A percentile compares a stretch with the other conserved stretches of the same genome.
These are phyloP conservation scores for Papilio polytes DNA, from an alignment of 1,140 invertebrate species.

Conservation along the genomic window DNA sequence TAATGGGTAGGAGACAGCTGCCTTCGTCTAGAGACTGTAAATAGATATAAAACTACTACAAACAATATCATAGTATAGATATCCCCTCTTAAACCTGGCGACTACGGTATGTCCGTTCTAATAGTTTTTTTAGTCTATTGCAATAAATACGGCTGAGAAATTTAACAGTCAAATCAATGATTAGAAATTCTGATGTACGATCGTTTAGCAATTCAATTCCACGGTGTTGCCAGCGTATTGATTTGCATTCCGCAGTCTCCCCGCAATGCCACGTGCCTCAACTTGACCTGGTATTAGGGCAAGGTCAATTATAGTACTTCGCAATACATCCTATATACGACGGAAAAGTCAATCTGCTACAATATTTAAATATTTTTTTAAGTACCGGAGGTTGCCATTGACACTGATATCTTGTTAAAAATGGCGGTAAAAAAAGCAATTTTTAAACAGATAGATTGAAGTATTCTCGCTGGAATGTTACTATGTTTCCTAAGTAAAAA, in stretches of 20 bases:
- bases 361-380: neutral
- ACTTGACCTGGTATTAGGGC: constrained; percentile 30
- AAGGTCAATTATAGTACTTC: constrained; percentile 24
- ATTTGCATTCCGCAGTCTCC: neutral
- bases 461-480: neutral
- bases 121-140: no score
- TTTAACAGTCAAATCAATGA: neutral
- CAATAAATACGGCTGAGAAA: no score
- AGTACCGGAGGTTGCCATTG: no score
- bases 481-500: neutral
- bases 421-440: no score
- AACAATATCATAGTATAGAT: no score
- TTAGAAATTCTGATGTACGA: neutral
- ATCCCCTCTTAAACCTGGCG: no score
- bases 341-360: neutral
- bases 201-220: neutral
- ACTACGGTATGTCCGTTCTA: no score
- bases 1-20: no score
- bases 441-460: no score
- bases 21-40: no score
- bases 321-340: neutral
- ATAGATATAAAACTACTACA: no score
- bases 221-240: constrained; percentile 20
- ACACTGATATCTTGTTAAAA: no score
- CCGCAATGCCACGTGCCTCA: constrained; percentile 8